Conservation (phyloP, 1,140 invertebrate species). For the Neodiprion pinetum region DNA sequence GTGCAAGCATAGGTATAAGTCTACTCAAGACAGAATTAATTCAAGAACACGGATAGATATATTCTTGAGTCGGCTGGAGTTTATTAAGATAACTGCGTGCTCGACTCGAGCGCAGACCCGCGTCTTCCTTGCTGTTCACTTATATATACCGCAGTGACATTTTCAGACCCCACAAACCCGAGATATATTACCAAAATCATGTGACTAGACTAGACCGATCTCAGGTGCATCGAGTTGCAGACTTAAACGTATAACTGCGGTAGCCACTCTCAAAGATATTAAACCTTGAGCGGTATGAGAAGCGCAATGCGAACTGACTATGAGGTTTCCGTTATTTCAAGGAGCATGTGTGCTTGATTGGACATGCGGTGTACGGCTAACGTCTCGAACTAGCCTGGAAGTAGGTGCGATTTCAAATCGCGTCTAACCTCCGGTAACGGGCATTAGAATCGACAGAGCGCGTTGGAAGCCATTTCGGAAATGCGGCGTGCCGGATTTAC, state of each 20-base stretch:
- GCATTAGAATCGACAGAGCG: not conserved
- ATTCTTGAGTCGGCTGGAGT: not conserved
- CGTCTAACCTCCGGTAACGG: not conserved
- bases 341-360: too few species aligned
- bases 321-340: too few species aligned
- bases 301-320: too few species aligned
- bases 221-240: not conserved
- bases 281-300: too few species aligned
- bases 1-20: not conserved
- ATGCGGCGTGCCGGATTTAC: constrained; percentile 3
- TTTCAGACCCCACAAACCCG: not conserved
- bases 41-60: not conserved
- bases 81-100: not conserved
- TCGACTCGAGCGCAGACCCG: not conserved
- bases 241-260: too few species aligned
- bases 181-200: not conserved
- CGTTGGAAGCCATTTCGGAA: constrained; percentile 3
- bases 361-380: too few species aligned
- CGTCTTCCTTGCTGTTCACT: not conserved
- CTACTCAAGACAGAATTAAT: not conserved
- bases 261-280: too few species aligned
- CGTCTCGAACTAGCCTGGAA: too few species aligned
- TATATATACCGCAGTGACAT: not conserved
- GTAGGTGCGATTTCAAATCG: not conserved
- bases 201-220: not conserved